These are phyloP conservation scores for Melopsittacus undulatus DNA, from an alignment of 2,797 vertebrate species.

Conservation along the genomic window DNA sequence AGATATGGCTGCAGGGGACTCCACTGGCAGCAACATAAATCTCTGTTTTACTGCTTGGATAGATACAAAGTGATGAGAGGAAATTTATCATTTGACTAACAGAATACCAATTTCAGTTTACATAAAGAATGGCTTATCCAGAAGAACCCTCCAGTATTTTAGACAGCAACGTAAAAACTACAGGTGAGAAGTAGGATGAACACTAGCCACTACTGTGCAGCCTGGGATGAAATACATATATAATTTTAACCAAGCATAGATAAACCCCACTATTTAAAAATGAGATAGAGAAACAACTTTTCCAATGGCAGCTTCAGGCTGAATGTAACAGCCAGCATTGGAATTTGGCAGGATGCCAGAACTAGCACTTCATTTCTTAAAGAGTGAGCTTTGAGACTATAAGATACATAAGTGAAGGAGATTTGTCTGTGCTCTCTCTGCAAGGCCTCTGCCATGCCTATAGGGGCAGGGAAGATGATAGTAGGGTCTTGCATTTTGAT, in stretches of 20 bases:
- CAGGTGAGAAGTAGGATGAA: not conserved
- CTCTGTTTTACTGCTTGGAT: not conserved
- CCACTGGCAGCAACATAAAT: not conserved
- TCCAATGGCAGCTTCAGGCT: not conserved
- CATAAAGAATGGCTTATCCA: not conserved
- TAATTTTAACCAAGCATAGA: not conserved
- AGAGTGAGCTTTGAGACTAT: not conserved
- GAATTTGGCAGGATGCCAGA: not conserved
- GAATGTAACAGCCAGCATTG: not conserved
- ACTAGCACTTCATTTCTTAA: not conserved
- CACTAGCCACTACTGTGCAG: not conserved
- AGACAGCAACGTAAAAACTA: not conserved
- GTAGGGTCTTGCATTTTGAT: not conserved
- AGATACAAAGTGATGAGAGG: not conserved
- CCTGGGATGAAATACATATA: not conserved
- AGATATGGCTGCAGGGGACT: not conserved
- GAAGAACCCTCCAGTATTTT: not conserved
- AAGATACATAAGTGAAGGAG: not conserved
- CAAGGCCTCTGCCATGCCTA: not conserved
- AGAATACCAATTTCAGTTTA: not conserved
- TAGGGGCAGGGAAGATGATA: not conserved
- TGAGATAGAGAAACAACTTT: not conserved
- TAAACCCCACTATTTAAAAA: not conserved
- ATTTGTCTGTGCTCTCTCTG: not conserved
- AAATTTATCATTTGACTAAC: not conserved